These are phyloP conservation scores for Thalassarche chlororhynchos DNA, from an alignment of 2,113 vertebrate genomes.

Conservation along the genomic window DNA sequence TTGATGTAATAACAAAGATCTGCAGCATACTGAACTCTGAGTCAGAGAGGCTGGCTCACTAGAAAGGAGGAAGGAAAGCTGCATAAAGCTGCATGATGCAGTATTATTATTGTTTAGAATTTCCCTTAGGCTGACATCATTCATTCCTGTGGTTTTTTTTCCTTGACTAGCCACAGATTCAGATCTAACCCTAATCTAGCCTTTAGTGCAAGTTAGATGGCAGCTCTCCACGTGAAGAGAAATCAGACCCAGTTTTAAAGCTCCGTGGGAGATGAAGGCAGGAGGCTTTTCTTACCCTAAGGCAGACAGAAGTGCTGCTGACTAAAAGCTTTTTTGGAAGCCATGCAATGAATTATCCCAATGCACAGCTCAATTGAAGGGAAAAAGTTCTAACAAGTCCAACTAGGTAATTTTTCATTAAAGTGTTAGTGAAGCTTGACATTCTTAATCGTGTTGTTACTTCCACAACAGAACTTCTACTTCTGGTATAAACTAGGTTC, in stretches of 20 bases:
- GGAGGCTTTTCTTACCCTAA: not conserved
- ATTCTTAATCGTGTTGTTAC: not conserved
- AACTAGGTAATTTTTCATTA: constrained; percentile 10
- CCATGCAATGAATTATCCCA: constrained; percentile 17
- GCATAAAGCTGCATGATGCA: not conserved
- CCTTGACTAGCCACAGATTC: not conserved
- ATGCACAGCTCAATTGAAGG: not conserved
- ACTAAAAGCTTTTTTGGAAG: constrained; percentile 39
- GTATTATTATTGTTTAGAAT: not conserved
- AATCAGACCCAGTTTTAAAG: constrained; percentile 24
- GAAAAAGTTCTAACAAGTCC: constrained; percentile 40
- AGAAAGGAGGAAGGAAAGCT: not conserved
- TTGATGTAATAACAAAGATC: not conserved
- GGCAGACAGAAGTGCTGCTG: not conserved
- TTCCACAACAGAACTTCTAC: not conserved
- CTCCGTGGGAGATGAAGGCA: not conserved
- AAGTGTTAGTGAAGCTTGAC: constrained; percentile 22
- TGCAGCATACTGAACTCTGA: not conserved
- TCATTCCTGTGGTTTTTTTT: not conserved
- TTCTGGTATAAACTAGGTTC: not conserved
- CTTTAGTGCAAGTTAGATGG: not conserved
- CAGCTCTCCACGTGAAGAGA: not conserved
- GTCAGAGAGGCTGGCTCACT: not conserved
- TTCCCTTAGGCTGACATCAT: not conserved
- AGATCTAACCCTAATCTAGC: not conserved